Percentiles rank a stretch among this genome's conserved stretches.
phyloP scores from a whole-genome alignment of 2,797 vertebrate genomes.

The Rhinoraja longicauda region DNA sequence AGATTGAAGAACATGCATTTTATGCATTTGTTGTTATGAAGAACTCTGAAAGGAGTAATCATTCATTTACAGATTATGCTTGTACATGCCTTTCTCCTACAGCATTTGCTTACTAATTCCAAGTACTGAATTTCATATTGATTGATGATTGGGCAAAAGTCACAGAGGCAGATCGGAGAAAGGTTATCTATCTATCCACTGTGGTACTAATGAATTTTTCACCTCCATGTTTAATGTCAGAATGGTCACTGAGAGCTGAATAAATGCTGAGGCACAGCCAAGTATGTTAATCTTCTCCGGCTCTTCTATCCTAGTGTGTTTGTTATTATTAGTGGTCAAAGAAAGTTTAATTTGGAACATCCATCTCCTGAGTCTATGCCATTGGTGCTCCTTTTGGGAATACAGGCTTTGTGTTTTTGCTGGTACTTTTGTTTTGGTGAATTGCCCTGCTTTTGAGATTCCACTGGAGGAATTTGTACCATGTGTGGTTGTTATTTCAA shows the following conservation, averaged over 20 bases:
- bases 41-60: background rate
- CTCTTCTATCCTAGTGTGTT: background rate
- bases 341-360: background rate
- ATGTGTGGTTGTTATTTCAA: background rate
- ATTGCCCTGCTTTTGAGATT: background rate
- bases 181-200: conserved; percentile 24
- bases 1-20: background rate
- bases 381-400: background rate
- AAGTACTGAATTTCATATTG: conserved; percentile 17
- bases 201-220: conserved; percentile 27
- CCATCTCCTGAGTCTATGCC: background rate
- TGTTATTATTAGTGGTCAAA: background rate
- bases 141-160: background rate
- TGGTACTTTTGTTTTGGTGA: background rate
- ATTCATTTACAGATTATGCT: background rate
- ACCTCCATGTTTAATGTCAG: background rate
- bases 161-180: background rate
- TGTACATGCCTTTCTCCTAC: background rate
- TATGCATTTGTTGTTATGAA: background rate
- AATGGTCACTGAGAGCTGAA: background rate
- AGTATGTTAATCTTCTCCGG: background rate
- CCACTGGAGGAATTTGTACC: background rate
- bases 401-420: background rate
- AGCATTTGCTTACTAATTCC: conserved; percentile 8
- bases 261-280: background rate